Evolutionary conservation across 2,113 vertebrate genomes (phyloP).

Genomic region (Phalacrocorax carbo): DNA sequence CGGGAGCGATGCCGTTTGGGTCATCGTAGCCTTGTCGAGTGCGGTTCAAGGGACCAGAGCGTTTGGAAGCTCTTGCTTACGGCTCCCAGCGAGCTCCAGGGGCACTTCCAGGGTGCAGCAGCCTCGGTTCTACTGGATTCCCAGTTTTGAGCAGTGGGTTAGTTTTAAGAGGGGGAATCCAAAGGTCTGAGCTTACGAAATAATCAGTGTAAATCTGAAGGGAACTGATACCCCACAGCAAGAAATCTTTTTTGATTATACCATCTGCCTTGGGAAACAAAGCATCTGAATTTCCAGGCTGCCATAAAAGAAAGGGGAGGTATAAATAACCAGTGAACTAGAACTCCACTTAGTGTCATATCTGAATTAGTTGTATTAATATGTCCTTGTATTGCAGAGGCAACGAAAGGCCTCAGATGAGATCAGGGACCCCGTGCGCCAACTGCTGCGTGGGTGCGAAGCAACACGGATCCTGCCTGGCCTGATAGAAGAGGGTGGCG

Average conservation of each 20-base stretch:
- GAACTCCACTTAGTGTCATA: neutral
- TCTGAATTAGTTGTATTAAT: neutral
- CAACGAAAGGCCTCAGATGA: neutral
- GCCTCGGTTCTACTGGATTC: neutral
- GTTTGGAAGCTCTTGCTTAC: rapidly evolving
- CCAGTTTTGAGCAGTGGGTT: neutral
- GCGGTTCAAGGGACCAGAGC: too few relatives aligned
- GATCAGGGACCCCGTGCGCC: neutral
- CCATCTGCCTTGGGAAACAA: neutral
- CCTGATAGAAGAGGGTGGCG: rapidly evolving
- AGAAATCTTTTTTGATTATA: neutral
- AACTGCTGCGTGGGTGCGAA: rapidly evolving
- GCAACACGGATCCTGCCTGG: neutral
- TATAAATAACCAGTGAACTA: neutral
- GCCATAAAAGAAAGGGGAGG: neutral
- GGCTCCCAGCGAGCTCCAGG: neutral
- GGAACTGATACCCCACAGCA: neutral
- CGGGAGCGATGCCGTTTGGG: neutral
- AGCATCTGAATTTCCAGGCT: neutral
- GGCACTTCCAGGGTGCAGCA: neutral
- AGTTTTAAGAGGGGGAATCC: neutral
- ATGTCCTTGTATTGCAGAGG: neutral
- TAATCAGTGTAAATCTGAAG: neutral
- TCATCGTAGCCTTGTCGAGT: neutral
- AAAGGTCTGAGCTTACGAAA: neutral